Conservation (phyloP, 2,113 vertebrate genomes). For the Carassius gibelio region DNA sequence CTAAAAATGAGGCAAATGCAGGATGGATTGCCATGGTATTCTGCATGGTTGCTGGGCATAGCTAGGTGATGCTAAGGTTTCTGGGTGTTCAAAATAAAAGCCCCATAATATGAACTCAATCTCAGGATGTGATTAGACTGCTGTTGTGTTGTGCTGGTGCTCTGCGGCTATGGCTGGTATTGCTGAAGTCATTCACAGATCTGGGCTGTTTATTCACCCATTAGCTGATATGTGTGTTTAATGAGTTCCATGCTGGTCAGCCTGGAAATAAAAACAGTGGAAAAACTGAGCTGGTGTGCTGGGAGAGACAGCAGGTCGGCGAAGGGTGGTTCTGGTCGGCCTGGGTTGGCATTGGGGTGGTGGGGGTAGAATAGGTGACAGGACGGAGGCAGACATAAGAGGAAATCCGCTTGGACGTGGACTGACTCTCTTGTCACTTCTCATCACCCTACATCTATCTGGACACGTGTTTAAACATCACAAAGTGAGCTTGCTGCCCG, state of each 20-base stretch:
- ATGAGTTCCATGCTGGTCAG: slow-evolving; percentile 23
- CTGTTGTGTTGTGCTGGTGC: slow-evolving; percentile 5
- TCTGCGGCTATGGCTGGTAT: background rate
- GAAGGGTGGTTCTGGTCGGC: background rate
- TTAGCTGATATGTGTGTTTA: slow-evolving; percentile 43
- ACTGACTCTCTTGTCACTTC: slow-evolving; percentile 40
- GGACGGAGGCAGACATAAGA: background rate
- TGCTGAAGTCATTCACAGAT: slow-evolving; percentile 22
- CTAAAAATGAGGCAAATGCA: too few species aligned
- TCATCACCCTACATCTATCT: slow-evolving; percentile 27
- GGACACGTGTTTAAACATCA: slow-evolving; percentile 25
- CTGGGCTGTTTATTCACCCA: slow-evolving; percentile 48
- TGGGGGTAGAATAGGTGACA: slow-evolving; percentile 36
- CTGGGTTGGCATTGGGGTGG: background rate
- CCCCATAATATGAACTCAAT: background rate
- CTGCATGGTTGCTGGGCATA: background rate
- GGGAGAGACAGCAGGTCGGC: slow-evolving; percentile 14
- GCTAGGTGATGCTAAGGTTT: background rate
- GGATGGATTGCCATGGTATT: background rate
- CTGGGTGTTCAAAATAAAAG: background rate
- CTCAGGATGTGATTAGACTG: background rate
- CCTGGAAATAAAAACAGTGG: slow-evolving; percentile 28
- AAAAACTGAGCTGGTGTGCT: slow-evolving; percentile 23
- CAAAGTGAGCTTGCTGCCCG: background rate
- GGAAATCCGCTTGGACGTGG: slow-evolving; percentile 40